These are phyloP conservation scores for Daktulosphaira vitifoliae DNA, from an alignment of 1,140 invertebrate genomes.

Conservation along the genomic window DNA sequence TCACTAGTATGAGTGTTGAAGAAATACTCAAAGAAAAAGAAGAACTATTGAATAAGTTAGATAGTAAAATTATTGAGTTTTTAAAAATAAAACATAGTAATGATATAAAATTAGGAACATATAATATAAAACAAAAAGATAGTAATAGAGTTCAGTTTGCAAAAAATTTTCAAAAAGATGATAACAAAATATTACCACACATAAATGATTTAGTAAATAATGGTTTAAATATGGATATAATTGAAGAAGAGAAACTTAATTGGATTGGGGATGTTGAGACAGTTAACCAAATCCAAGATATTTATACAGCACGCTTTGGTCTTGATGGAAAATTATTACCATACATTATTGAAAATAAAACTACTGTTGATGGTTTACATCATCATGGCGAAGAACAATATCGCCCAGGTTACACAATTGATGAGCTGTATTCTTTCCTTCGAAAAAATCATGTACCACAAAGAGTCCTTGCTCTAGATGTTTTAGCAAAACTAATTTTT, in stretches of 20 bases:
- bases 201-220: conserved; percentile 51
- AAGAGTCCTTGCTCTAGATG: conserved; percentile 64
- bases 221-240: conserved; percentile 71
- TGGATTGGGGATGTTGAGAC: conserved; percentile 65
- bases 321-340: conserved; percentile 56
- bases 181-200: conserved; percentile 4
- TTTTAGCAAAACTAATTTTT: conserved; percentile 66
- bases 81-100: conserved; percentile 44
- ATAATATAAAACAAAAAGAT: neutral
- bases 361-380: conserved; percentile 58
- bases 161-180: neutral
- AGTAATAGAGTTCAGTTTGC: neutral
- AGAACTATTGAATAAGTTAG: conserved; percentile 55
- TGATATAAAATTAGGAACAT: neutral
- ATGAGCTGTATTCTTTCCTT: conserved; percentile 71
- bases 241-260: conserved; percentile 73
- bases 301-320: conserved; percentile 59
- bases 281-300: conserved; percentile 43
- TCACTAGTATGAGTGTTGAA: conserved; percentile 59
- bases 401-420: conserved; percentile 77
- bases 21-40: conserved; percentile 68
- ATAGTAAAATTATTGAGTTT: conserved; percentile 58
- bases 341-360: conserved; percentile 54
- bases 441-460: conserved; percentile 64
- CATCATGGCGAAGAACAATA: conserved; percentile 88